Base-by-base conservation (phyloP, 2,888 invertebrate genomes). In the Ochlodes sylvanus region DNA sequence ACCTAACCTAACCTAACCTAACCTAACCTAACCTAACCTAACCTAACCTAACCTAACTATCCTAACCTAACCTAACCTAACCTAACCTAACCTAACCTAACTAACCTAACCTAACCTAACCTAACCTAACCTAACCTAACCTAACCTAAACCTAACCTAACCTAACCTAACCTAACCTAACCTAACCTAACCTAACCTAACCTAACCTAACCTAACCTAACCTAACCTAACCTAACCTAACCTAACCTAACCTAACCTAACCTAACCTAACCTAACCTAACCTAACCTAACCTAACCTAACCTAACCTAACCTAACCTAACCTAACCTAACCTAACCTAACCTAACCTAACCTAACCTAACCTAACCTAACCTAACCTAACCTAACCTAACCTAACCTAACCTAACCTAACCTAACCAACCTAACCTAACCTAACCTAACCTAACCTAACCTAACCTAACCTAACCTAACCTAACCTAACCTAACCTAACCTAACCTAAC, bases 371-470 rank as follows among this genome's bases (percentile, higher is more conserved):
- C 41, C 63, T 47, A 63, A 64, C 21, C 56, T 63, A 63, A 63
- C 54, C 55, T 44, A 54, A 50, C 41, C 68, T 62, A 67, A 67
- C 68, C 58, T 68, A 52, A 52, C 63, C 63, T 63, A 63, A 63
- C 63, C 63, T 63, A 63, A 52, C 63, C 63, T 63, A 63, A 52
- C 63, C 63, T 63, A 63, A 63, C 63, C 63, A 63, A 63, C 63
- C 63, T 63, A 63, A 63, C 63, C 63, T 52, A 63, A 63, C 63
- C 63, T 63, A 63, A 63, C 63, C 63, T 63, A 63, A 63, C 63
- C 63, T 52, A 63, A 63, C 63, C 52, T 63, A 63, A 63, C 63
- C 63, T 63, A 63, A 63, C 63, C 63, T 63, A 63, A 63, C 63
- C 63, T 63, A 63, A 63, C 58, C 52, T 52, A 63, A 63, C 63